Evolutionary conservation across 1,140 invertebrate species (phyloP).

Genomic region (Eufriesea mexicana): DNA sequence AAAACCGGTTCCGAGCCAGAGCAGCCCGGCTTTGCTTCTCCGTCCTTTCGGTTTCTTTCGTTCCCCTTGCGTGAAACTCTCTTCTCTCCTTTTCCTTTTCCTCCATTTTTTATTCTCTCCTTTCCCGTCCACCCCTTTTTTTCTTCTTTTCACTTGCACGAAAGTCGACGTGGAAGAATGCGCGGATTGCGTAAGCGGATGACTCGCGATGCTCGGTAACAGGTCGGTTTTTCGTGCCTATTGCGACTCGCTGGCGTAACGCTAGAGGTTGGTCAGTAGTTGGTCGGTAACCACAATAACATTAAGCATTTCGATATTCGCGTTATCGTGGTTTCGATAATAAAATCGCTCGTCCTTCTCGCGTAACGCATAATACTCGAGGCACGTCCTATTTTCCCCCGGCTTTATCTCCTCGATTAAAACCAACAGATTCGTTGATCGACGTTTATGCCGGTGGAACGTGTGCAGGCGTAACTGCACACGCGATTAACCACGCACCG

Average conservation of each 20-base stretch:
- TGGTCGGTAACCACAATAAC: neutral
- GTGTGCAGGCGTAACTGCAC: neutral
- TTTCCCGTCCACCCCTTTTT: neutral
- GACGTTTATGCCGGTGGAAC: neutral
- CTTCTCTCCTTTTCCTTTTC: neutral
- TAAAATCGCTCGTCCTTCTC: neutral
- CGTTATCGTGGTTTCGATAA: conserved; percentile 12
- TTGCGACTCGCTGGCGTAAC: neutral
- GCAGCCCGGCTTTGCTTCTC: conserved; percentile 11
- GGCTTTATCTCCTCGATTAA: neutral
- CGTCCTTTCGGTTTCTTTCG: conserved; percentile 49
- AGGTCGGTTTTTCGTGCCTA: neutral
- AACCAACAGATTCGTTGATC: neutral
- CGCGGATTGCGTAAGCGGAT: neutral
- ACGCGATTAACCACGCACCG: neutral
- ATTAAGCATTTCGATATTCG: neutral
- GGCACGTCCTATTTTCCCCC: neutral
- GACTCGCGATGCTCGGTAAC: neutral
- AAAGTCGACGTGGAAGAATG: neutral
- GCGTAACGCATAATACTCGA: neutral
- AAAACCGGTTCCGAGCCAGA: conserved; percentile 48
- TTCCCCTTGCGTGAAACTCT: conserved; percentile 12
- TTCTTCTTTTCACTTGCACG: neutral
- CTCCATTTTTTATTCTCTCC: neutral
- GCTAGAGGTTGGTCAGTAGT: neutral